phyloP scores from a whole-genome alignment of 2,888 invertebrate species.

The Polyommatus icarus region DNA sequence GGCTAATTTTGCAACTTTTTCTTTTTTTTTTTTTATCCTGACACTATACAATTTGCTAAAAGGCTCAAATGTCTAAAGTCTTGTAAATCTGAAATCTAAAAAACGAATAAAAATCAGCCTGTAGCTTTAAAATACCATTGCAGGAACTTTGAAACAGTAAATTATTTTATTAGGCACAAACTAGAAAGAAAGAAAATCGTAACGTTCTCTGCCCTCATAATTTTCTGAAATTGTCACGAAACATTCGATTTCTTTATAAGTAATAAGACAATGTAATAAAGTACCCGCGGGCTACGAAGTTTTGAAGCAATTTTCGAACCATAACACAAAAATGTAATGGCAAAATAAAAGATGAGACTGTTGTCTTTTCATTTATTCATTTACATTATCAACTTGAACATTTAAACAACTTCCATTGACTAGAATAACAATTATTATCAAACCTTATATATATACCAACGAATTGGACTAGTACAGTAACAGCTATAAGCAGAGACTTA shows the following conservation, averaged over 20 bases:
- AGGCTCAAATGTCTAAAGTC: too few relatives aligned
- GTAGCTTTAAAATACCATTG: too few relatives aligned
- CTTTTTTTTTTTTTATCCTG: too few relatives aligned
- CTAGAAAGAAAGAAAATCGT: too few relatives aligned
- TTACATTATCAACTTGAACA: constrained; percentile 59
- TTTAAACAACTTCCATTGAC: constrained; percentile 70
- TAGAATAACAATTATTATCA: constrained; percentile 66
- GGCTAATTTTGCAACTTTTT: too few relatives aligned
- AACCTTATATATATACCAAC: constrained; percentile 70
- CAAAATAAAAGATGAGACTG: constrained; percentile 38
- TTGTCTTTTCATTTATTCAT: constrained; percentile 47
- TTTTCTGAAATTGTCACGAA: neutral
- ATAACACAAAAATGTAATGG: constrained; percentile 20
- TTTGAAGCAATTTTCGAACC: neutral
- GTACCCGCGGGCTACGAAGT: neutral
- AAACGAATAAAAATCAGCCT: too few relatives aligned
- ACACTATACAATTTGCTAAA: too few relatives aligned
- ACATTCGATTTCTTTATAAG: neutral
- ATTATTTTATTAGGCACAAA: too few relatives aligned
- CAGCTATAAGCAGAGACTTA: constrained; percentile 40
- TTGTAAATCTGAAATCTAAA: too few relatives aligned
- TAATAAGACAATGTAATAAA: neutral
- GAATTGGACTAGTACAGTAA: constrained; percentile 45
- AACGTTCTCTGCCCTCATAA: neutral
- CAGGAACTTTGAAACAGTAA: too few relatives aligned